These are phyloP conservation scores for Sialia sialis DNA, from an alignment of 2,113 vertebrate species.

Conservation along the genomic window DNA sequence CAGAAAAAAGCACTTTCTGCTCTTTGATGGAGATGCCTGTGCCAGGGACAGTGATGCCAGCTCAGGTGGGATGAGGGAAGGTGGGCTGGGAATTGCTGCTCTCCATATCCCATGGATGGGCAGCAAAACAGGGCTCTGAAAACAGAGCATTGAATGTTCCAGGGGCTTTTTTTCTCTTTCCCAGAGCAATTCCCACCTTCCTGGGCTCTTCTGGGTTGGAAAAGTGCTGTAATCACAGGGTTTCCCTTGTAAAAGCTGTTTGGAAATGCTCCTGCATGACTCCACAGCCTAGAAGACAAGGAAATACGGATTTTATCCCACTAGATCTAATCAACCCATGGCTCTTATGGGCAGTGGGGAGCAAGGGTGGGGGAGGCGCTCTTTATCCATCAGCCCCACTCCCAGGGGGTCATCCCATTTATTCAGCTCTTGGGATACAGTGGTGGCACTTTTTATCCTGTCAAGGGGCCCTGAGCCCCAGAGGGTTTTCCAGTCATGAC, in stretches of 20 bases:
- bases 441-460: neutral
- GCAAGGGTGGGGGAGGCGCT: neutral
- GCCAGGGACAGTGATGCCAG: neutral
- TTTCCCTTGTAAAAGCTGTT: neutral
- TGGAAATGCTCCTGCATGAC: neutral
- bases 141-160: neutral
- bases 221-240: neutral
- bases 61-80: neutral
- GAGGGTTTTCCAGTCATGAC: neutral
- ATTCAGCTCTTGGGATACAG: neutral
- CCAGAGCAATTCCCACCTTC: rapidly evolving
- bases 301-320: neutral
- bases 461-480: neutral
- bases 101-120: rapidly evolving
- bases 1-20: neutral
- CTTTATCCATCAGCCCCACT: neutral
- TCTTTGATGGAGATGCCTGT: neutral
- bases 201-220: neutral
- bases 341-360: neutral
- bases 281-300: neutral
- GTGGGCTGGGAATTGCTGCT: neutral
- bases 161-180: neutral
- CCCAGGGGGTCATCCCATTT: rapidly evolving
- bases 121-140: neutral
- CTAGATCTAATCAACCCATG: neutral